Percentiles rank a stretch among this genome's conserved stretches.
phyloP scores from a whole-genome alignment of 1,140 invertebrate species.

The Leucophenga varia region DNA sequence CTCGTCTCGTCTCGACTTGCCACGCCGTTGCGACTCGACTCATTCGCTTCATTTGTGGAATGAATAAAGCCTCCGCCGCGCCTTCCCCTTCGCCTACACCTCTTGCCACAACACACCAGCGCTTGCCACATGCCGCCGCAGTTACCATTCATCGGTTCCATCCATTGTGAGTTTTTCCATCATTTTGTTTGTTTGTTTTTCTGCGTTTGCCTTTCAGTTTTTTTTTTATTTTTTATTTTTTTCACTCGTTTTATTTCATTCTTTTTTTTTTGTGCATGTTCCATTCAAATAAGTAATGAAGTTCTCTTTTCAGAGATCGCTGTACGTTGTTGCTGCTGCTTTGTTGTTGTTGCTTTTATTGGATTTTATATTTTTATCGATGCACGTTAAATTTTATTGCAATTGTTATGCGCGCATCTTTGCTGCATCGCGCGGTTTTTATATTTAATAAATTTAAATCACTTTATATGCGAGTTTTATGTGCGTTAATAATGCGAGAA shows the following conservation, averaged over 20 bases:
- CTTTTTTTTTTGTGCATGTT: conserved; percentile 21
- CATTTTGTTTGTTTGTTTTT: neutral
- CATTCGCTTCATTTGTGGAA: conserved; percentile 44
- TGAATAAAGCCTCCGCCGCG: conserved; percentile 32
- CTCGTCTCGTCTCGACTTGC: conserved; percentile 9
- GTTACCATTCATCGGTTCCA: conserved; percentile 21
- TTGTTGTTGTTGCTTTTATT: conserved; percentile 36
- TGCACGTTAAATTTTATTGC: conserved; percentile 53
- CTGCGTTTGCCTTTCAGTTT: neutral
- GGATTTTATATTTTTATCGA: conserved; percentile 49
- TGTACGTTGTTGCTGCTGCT: conserved; percentile 13
- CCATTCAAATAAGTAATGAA: conserved; percentile 50
- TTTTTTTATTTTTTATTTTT: conserved; percentile 20
- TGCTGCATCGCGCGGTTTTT: conserved; percentile 29
- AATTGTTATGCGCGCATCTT: conserved; percentile 50
- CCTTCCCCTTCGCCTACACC: too few relatives aligned
- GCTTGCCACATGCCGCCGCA: neutral
- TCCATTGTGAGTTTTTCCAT: conserved; percentile 38
- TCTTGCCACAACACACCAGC: neutral
- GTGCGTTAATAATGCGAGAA: conserved; percentile 53
- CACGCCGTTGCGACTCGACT: conserved; percentile 12
- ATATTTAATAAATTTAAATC: conserved; percentile 55
- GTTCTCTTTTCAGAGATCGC: conserved; percentile 35
- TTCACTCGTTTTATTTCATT: conserved; percentile 18
- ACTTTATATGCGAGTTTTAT: conserved; percentile 53